Evolutionary conservation across 2,113 vertebrate genomes (phyloP), one percentile per base, ranked within the genome.

Genomic region (Ptychochromis oligacanthus): DNA sequence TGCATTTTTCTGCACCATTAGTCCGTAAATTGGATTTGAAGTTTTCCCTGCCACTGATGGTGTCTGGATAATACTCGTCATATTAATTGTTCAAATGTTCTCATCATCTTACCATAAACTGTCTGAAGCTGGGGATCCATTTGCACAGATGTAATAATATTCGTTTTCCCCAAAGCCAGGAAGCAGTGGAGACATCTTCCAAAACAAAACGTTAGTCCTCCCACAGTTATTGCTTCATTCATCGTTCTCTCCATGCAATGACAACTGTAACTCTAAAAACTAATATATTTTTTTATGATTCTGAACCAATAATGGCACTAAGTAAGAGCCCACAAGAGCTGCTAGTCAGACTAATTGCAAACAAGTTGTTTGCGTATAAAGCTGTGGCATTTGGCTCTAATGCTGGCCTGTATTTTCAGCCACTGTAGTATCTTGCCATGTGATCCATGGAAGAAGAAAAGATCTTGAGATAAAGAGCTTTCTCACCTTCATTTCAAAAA

Each of bases 231-330:
- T 88, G 74, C 83, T 78, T 77, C 76, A 85, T 89, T 84, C 57
- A 31, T 91, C 55, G 10, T 40, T 74, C 49, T 54, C 65, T 54
- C 28, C 2, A 7, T 80, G 59, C 60, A 61, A 77, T 89, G 88
- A 78, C 79, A 75, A 60, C 60, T 76, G 36, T 22, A 87, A 72
- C 62, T 81, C 76, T 54, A 79, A 64, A 90, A 86, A 77, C 62
- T 77, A 89, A 92, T 90, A 91, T 84, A 72, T 82, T 88, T 89
- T 83, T 82, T 85, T 84, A 38, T 81, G 86, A 60, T 82, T 87
- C 31, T 28, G 8, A 38, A 49, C 62, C 31, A 31, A 86, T 82
- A 83, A 65, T 60, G 59, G 81, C 36, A 76, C 75, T 84, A 81
- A 88, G 75, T 82, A 86, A 83, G 49, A 80, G 56, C 77, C 65